Conservation (phyloP, 2,888 invertebrate species). For the Drosophila maculinotata region DNA sequence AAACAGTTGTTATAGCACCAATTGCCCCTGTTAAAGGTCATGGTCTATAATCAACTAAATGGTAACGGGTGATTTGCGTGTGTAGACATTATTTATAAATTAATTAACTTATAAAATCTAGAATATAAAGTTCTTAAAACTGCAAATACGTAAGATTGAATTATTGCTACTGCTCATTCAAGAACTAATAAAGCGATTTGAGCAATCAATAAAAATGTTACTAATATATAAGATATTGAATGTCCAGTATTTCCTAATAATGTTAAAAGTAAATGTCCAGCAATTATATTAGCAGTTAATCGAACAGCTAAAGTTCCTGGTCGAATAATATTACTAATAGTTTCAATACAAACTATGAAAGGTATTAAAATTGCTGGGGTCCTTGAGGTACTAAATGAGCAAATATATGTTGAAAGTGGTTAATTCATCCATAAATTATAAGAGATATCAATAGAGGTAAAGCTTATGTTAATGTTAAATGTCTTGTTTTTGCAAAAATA, state of each 20-base stretch:
- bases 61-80: constrained; percentile 88
- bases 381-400: constrained; percentile 89
- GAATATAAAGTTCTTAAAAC: constrained; percentile 89
- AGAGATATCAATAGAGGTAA: constrained; percentile 88
- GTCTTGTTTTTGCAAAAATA: constrained; percentile 90
- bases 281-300: constrained; percentile 91
- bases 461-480: constrained; percentile 87
- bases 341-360: constrained; percentile 91
- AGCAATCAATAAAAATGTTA: constrained; percentile 77
- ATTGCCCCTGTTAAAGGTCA: constrained; percentile 88
- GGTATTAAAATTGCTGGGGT: constrained; percentile 88
- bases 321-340: constrained; percentile 90
- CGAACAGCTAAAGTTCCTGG: constrained; percentile 90
- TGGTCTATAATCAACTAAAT: constrained; percentile 88
- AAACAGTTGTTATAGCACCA: constrained; percentile 86
- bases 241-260: constrained; percentile 86
- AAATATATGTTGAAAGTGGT: constrained; percentile 88
- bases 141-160: constrained; percentile 88
- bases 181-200: constrained; percentile 85
- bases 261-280: constrained; percentile 89
- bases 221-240: constrained; percentile 59
- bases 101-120: constrained; percentile 88
- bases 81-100: constrained; percentile 83
- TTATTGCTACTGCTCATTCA: constrained; percentile 87
- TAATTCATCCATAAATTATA: constrained; percentile 89